These are phyloP conservation scores for Eidolon dupreanum DNA, from an alignment of 2,797 vertebrate species.

Conservation along the genomic window DNA sequence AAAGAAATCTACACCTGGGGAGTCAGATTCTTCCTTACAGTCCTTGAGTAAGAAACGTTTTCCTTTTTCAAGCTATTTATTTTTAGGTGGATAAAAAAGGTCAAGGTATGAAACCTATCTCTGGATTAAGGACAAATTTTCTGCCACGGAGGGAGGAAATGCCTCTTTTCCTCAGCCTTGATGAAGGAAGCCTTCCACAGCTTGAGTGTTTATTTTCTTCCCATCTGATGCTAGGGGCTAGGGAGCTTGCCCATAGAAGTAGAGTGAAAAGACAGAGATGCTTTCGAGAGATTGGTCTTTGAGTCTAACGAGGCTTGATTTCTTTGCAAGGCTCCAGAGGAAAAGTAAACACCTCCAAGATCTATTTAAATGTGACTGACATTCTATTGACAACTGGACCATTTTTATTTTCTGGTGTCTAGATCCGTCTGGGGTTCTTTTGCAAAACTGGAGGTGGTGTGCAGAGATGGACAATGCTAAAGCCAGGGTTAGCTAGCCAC, in stretches of 20 bases:
- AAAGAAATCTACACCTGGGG: not conserved
- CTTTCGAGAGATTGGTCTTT: conserved; percentile 49
- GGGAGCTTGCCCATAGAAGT: not conserved
- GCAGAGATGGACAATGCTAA: not conserved
- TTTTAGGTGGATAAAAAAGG: conserved; percentile 23
- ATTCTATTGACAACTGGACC: conserved; percentile 6
- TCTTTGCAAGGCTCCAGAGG: conserved; percentile 58
- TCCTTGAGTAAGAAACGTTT: not conserved
- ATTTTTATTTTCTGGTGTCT: conserved; percentile 71
- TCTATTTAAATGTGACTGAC: conserved; percentile 71
- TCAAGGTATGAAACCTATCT: not conserved
- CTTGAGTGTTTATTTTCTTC: not conserved
- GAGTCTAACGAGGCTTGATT: conserved; percentile 30
- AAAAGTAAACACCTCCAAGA: conserved; percentile 73
- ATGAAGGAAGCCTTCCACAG: not conserved
- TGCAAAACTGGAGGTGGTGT: not conserved
- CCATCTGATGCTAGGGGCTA: not conserved
- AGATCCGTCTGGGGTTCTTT: conserved; percentile 52
- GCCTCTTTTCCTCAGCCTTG: not conserved
- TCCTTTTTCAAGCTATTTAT: conserved; percentile 6
- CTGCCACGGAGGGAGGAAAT: not conserved
- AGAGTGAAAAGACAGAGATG: conserved; percentile 25
- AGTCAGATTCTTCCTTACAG: not conserved
- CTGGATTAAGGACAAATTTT: not conserved
- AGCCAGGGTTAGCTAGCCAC: not conserved